Percentiles rank a stretch among this genome's conserved stretches.
Conservation (phyloP, 1,140 invertebrate genomes). For the Meloidogyne exigua region DNA sequence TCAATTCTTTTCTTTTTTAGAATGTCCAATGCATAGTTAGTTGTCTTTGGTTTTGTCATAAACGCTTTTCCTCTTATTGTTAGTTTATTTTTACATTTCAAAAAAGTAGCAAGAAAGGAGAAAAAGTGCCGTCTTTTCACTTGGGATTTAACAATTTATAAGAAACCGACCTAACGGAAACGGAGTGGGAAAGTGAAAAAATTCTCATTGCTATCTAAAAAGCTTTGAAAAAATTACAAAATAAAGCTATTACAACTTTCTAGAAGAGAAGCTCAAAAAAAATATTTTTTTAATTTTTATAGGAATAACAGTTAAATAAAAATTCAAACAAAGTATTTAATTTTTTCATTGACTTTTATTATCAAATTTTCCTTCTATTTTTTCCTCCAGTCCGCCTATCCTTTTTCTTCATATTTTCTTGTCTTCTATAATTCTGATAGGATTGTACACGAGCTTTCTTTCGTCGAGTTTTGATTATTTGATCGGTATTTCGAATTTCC, state of each 20-base stretch:
- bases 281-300: too few relatives aligned
- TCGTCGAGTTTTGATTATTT: constrained; percentile 42
- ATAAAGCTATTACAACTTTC: too few relatives aligned
- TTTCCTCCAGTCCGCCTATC: background rate
- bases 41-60: background rate
- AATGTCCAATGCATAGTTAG: background rate
- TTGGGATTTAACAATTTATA: background rate
- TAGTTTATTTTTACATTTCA: background rate
- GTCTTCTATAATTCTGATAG: constrained; percentile 39
- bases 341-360: background rate
- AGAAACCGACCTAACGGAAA: background rate
- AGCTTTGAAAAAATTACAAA: background rate
- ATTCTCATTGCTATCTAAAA: background rate
- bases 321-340: background rate
- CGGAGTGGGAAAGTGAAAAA: background rate
- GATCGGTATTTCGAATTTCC: constrained; percentile 41
- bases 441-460: constrained; percentile 32
- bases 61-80: background rate
- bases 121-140: background rate
- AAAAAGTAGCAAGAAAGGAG: background rate
- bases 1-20: background rate
- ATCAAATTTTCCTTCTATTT: background rate
- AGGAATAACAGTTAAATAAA: background rate
- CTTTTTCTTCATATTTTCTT: constrained; percentile 34
- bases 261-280: too few relatives aligned